Evolutionary conservation across 2,113 vertebrate genomes (phyloP), one percentile per base, ranked within the genome.

Genomic region (Pampusana beccarii): DNA sequence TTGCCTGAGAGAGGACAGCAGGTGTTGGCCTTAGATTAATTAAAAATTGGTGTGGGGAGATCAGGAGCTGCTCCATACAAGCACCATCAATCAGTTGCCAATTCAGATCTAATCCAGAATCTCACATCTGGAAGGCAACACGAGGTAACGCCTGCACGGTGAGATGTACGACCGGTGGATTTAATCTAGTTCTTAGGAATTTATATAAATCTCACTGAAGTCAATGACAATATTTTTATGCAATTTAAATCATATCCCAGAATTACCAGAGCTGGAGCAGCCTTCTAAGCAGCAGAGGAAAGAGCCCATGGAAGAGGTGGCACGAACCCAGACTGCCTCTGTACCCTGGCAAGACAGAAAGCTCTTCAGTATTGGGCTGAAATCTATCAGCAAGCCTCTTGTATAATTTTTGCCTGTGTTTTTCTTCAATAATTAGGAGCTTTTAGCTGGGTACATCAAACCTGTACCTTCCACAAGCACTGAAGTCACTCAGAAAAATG

Each of bases 371-470:
- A 24, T 50, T 72, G 25, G 29, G 20, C 53, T 66, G 73, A 85
- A 94, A 91, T 61, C 86, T 86, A 36, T 53, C 77, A 69, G 21
- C 19, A 46, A 86, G 53, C 31, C 46, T 92, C 75, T 72, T 72
- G 9, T 54, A 81, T 44, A 58, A n/a, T 71, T 88, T 46, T 78
- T 90, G 26, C 28, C 31, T 36, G 34, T 62, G 56, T 53, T 93
- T 80, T 93, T 72, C 69, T 81, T 61, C 69, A 57, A 11, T 91
- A 96, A 93, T 91, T 92, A 83, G 57, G 65, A 92, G 77, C 72
- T 89, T 92, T 94, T 84, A 86, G 24, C 79, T 38, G n/a, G 86
- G 25, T 53, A 71, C 26, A 9, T 84, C 72, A 89, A 87, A 60
- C 40, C 73, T 77, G 29, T 75, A 33, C 88, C 17, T 90, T 85